Evolutionary conservation across 2,113 vertebrate species (phyloP).

Genomic region (Sebastes schlegelii): DNA sequence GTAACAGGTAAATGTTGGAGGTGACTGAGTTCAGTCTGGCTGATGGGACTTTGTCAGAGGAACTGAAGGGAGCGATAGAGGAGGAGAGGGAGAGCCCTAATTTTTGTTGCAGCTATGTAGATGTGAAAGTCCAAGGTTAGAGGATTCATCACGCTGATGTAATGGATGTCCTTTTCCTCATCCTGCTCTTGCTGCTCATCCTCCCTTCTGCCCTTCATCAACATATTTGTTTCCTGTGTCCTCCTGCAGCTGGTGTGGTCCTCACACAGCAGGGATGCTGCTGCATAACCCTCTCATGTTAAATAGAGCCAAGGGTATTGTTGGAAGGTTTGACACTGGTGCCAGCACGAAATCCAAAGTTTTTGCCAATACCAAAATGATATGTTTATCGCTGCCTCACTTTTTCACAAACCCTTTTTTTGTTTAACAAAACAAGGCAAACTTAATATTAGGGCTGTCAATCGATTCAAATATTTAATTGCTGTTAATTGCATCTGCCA

Average conservation of each 20-base stretch:
- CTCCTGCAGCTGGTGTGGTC: slow-evolving; percentile 2
- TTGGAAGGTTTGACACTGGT: too few relatives aligned
- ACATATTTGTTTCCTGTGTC: slow-evolving; percentile 16
- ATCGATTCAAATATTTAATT: too few relatives aligned
- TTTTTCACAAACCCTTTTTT: too few relatives aligned
- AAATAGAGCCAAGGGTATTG: too few relatives aligned
- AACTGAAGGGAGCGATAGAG: background rate
- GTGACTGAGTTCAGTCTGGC: slow-evolving; percentile 29
- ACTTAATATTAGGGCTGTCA: too few relatives aligned
- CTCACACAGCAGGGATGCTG: background rate
- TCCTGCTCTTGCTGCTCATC: slow-evolving; percentile 35
- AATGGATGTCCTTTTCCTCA: slow-evolving; percentile 35
- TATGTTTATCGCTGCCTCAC: too few relatives aligned
- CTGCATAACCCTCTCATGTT: background rate
- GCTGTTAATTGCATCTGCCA: too few relatives aligned
- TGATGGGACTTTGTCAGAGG: background rate
- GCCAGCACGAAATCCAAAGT: too few relatives aligned
- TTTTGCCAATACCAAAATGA: too few relatives aligned
- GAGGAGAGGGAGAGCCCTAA: background rate
- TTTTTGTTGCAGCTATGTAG: slow-evolving; percentile 1
- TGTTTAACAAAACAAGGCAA: too few relatives aligned
- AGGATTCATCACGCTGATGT: slow-evolving; percentile 5
- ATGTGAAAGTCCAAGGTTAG: slow-evolving; percentile 54
- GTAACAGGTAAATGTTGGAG: background rate
- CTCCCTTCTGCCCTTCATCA: background rate